These are phyloP conservation scores for Chelidonichthys spinosus DNA, from an alignment of 2,797 vertebrate genomes.

Conservation along the genomic window DNA sequence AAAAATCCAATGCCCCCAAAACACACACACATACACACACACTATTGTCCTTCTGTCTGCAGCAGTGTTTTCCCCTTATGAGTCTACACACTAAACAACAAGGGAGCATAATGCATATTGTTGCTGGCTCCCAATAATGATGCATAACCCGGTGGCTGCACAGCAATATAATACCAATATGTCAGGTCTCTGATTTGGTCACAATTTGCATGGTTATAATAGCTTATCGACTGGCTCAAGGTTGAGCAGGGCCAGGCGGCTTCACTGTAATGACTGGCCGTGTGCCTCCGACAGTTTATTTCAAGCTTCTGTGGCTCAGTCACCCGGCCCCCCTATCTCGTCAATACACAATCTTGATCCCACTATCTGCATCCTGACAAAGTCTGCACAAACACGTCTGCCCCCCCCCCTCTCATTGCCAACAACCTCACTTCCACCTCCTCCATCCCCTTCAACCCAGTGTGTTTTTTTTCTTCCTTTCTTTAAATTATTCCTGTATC, in stretches of 20 bases:
- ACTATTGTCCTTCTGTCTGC: constrained; percentile 41
- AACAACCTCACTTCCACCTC: constrained; percentile 45
- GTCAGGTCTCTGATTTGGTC: constrained; percentile 89
- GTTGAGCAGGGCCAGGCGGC: constrained; percentile 91
- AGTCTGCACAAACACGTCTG: constrained; percentile 65
- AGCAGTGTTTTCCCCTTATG: constrained; percentile 56
- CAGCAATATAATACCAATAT: constrained; percentile 88
- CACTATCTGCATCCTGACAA: constrained; percentile 86
- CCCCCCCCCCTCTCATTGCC: constrained; percentile 20
- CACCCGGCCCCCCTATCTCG: constrained; percentile 87
- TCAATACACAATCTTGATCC: constrained; percentile 99
- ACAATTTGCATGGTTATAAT: constrained; percentile 99
- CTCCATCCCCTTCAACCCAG: constrained; percentile 20
- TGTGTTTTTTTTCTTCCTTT: constrained; percentile 20
- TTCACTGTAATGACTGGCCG: constrained; percentile 92
- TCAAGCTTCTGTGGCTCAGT: constrained; percentile 93
- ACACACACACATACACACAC: constrained; percentile 33
- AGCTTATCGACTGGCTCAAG: constrained; percentile 96
- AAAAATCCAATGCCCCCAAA: constrained; percentile 25
- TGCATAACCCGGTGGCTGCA: constrained; percentile 85
- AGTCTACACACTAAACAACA: constrained; percentile 63
- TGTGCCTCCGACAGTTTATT: constrained; percentile 90
- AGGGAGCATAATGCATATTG: constrained; percentile 73
- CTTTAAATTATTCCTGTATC: constrained; percentile 91
- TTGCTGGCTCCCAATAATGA: constrained; percentile 81